Evolutionary conservation across 92 coral and sea anemone genomes (phyloP).

Genomic region (Epizoanthus stellaris): DNA sequence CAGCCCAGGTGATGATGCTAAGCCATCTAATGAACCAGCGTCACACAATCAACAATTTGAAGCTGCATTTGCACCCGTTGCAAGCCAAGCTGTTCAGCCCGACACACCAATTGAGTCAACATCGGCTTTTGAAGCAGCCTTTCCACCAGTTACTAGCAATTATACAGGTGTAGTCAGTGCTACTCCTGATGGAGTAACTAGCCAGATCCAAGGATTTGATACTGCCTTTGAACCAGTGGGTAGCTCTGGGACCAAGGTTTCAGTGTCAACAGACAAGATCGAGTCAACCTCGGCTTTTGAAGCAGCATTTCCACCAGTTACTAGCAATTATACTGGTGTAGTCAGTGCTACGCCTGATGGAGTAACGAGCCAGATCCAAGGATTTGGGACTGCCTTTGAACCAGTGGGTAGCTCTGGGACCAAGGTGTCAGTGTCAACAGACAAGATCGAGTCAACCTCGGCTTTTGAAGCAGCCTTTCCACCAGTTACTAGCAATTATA

Average conservation of each 20-base stretch:
- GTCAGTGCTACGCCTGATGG: not conserved
- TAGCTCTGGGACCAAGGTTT: not conserved
- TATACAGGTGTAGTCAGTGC: not conserved
- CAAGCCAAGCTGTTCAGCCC: too few species aligned
- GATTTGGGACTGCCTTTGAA: too few species aligned
- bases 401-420: too few species aligned
- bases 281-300: not conserved
- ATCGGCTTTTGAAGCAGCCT: not conserved
- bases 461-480: constrained; percentile 7
- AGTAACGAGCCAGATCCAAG: not conserved
- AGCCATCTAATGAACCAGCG: not conserved
- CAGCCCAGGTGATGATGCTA: not conserved
- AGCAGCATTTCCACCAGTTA: not conserved
- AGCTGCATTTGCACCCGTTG: too few species aligned
- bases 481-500: not conserved
- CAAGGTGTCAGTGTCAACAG: not conserved
- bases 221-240: too few species aligned
- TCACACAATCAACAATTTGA: too few species aligned
- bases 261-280: not conserved
- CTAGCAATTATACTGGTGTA: not conserved
- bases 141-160: not conserved
- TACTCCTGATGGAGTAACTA: not conserved
- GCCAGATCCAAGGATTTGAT: too few species aligned
- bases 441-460: too few species aligned
- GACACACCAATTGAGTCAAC: too few species aligned